Evolutionary conservation across 2,113 vertebrate genomes (phyloP), one percentile per base, ranked within the genome.

Genomic region (Crocuta crocuta): DNA sequence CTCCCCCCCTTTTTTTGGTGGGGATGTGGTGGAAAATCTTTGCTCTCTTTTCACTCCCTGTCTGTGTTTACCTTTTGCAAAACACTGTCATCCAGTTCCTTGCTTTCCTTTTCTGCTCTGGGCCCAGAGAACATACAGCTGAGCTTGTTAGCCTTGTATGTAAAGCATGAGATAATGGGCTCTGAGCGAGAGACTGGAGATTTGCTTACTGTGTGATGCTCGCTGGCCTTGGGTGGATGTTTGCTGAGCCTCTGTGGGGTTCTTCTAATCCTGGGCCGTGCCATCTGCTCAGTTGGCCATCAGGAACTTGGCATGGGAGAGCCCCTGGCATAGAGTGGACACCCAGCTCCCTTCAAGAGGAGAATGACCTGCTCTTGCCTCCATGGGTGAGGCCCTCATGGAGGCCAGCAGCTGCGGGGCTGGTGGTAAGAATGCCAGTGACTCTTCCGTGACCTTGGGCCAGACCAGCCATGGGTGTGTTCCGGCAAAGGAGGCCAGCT

Each of bases 181-280:
- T 50, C 12, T 8, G 24, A 7, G 12, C 0, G 10, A 48, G 78
- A 53, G 53, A 4, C 5, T 11, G 92, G 63, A 19, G 23, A 33
- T 26, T 19, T 9, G 28, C 13, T 63, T 28, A 8, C 7, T 0
- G 63, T 2, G 35, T 7, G 2, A 21, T 9, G n/a, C 1, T 63
- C 28, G 8, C 74, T 35, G 74, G 43, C 83, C n/a, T 33, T 43
- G 68, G 68, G n/a, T 7, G 23, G 50, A 35, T 26, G 24, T 39
- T 88, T 28, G 74, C 35, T 26, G 43, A 73, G 53, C 68, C 85
- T 43, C 33, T 9, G 2, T 0, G 4, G 74, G 33, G 43, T 53
- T 65, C 1, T 21, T 35, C 28, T 33, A 0, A 4, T 55, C 39
- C 4, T 19, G 66, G 66, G 61, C 48, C 66, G 26, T 33, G 12